Conservation (phyloP, 2,888 invertebrate genomes). For the Lapara coniferarum region DNA sequence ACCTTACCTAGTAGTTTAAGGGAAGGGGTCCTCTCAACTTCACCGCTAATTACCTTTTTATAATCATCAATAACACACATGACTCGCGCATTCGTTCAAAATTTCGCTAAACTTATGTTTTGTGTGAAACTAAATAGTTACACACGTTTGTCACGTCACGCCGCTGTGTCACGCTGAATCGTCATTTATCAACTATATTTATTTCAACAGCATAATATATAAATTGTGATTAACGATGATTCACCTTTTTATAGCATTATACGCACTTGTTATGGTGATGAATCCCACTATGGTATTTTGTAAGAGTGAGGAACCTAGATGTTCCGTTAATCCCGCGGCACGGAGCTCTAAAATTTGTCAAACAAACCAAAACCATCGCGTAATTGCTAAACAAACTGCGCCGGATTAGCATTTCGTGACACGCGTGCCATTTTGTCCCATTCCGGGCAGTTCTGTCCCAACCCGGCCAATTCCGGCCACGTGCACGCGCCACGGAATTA, state of each 20-base stretch:
- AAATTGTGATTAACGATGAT: too few relatives aligned
- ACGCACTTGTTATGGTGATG: too few relatives aligned
- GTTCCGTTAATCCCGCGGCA: too few relatives aligned
- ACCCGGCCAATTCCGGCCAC: constrained; percentile 1
- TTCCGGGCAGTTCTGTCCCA: not conserved
- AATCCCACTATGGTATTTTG: too few relatives aligned
- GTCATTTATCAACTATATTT: not conserved
- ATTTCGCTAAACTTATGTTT: constrained; percentile 14
- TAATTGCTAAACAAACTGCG: constrained; percentile 46
- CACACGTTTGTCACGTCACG: constrained; percentile 3
- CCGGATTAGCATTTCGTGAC: constrained; percentile 44
- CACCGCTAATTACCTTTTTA: constrained; percentile 8
- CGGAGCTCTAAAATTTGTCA: too few relatives aligned
- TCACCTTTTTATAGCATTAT: too few relatives aligned
- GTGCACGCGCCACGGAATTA: constrained; percentile 45
- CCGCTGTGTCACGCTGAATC: not conserved
- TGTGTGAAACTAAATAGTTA: constrained; percentile 3
- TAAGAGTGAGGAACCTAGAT: too few relatives aligned
- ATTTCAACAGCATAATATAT: not conserved
- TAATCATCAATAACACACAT: constrained; percentile 13
- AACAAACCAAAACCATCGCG: constrained; percentile 26
- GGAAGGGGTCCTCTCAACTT: not conserved
- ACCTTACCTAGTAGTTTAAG: too few relatives aligned
- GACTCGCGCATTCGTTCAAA: constrained; percentile 17
- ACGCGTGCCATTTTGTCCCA: constrained; percentile 1